phyloP scores from a whole-genome alignment of 2,113 vertebrate genomes.

The Thamnophis sirtalis region DNA sequence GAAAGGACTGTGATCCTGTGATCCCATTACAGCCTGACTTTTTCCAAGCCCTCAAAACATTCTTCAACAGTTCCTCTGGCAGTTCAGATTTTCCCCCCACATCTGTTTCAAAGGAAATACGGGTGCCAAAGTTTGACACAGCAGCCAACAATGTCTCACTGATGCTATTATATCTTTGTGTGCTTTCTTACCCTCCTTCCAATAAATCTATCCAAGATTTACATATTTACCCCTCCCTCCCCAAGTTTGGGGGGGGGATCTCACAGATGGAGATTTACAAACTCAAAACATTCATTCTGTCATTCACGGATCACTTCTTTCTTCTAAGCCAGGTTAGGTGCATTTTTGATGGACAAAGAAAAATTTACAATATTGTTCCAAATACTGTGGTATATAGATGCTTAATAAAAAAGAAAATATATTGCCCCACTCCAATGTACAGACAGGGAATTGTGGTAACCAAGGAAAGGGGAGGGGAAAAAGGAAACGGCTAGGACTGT shows the following conservation, averaged over 20 bases:
- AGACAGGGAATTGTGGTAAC: background rate
- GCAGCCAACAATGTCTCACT: constrained; percentile 1
- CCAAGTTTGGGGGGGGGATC: background rate
- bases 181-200: background rate
- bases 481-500: background rate
- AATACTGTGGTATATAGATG: background rate
- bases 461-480: background rate
- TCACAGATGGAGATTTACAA: background rate
- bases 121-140: background rate
- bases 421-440: background rate
- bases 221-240: background rate
- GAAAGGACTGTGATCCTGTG: constrained; percentile 2
- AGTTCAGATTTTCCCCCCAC: background rate
- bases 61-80: background rate
- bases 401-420: background rate
- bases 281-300: background rate
- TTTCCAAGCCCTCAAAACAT: constrained; percentile 23
- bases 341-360: background rate
- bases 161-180: constrained; percentile 6
- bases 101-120: constrained; percentile 3
- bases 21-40: background rate
- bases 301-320: background rate
- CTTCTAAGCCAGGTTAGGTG: background rate
- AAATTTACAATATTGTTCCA: background rate
- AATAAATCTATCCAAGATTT: constrained; percentile 14